Evolutionary conservation across 2,797 vertebrate species (phyloP).

Genomic region (Onychomys arenicola): DNA sequence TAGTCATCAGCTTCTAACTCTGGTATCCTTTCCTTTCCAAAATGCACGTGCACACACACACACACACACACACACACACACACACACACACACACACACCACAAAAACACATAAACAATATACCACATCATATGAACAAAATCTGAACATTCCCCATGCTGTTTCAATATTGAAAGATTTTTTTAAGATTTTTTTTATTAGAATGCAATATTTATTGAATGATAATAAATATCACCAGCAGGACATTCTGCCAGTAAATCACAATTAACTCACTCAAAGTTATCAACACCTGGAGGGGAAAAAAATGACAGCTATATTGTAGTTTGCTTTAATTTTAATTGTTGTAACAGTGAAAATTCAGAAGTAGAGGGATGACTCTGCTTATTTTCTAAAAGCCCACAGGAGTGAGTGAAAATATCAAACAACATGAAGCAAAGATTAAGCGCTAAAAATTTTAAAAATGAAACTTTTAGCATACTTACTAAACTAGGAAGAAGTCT

Average conservation of each 20-base stretch:
- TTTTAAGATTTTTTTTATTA: background rate
- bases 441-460: constrained; percentile 63
- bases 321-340: too few species aligned
- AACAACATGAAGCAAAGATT: constrained; percentile 36
- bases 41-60: too few species aligned
- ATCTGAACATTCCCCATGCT: background rate
- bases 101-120: background rate
- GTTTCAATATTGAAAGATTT: background rate
- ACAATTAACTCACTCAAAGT: too few species aligned
- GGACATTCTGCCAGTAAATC: too few species aligned
- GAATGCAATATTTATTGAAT: background rate
- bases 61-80: too few species aligned
- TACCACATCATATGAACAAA: background rate
- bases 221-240: too few species aligned
- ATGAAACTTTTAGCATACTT: constrained; percentile 58
- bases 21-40: too few species aligned
- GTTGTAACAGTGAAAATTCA: too few species aligned
- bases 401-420: constrained; percentile 45
- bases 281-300: too few species aligned
- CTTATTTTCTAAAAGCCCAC: constrained; percentile 59
- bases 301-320: too few species aligned
- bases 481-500: constrained; percentile 44
- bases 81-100: too few species aligned
- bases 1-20: background rate
- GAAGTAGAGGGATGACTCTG: background rate